Percentiles rank a stretch among this genome's conserved stretches.
Conservation (phyloP, 2,113 vertebrate species). For the Phylloscopus whistleri region DNA sequence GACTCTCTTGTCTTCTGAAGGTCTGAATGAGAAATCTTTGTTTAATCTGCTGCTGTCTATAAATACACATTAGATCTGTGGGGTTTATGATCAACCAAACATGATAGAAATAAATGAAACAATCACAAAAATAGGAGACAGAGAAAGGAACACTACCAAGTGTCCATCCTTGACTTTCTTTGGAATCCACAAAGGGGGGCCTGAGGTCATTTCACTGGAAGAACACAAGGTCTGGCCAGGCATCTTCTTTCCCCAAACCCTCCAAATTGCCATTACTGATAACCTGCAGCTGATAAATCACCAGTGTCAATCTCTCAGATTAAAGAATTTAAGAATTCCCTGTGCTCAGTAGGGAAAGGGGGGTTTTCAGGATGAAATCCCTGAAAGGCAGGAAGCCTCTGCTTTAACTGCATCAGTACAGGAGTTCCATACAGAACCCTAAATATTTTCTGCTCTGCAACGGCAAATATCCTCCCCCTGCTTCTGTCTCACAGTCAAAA, state of each 20-base stretch:
- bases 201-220: neutral
- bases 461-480: neutral
- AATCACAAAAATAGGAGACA: neutral
- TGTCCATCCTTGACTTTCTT: neutral
- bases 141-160: neutral
- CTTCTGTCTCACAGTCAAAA: neutral
- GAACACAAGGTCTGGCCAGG: neutral
- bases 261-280: neutral
- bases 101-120: neutral
- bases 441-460: neutral
- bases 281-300: neutral
- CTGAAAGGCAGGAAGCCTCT: neutral
- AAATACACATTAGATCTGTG: neutral
- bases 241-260: neutral
- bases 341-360: neutral
- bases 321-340: neutral
- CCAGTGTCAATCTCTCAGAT: neutral
- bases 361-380: neutral
- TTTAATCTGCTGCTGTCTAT: neutral
- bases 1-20: neutral
- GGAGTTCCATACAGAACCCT: neutral
- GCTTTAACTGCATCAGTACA: neutral
- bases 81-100: neutral
- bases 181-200: rapidly evolving
- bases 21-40: neutral